phyloP scores from a whole-genome alignment of 2,888 invertebrate species.

The Mythimna albipuncta region DNA sequence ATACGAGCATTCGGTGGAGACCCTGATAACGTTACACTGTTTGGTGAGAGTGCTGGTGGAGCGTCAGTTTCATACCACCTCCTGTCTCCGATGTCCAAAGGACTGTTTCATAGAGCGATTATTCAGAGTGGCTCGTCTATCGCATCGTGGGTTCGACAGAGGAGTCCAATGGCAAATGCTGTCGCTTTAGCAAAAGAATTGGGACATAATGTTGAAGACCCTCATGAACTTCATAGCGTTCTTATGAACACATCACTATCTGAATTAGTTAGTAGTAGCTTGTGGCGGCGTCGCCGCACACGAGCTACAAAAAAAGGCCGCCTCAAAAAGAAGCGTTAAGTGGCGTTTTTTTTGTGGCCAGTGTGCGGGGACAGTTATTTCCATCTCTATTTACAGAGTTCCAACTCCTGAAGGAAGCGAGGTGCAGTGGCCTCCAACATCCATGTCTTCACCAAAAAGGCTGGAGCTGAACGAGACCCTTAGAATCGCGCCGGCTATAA shows the following conservation, averaged over 20 bases:
- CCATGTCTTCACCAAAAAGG: slow-evolving; percentile 22
- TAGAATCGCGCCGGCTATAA: not conserved
- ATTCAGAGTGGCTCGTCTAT: slow-evolving; percentile 71
- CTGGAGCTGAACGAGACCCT: slow-evolving; percentile 20
- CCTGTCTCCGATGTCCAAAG: slow-evolving; percentile 66
- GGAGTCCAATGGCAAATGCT: slow-evolving; percentile 20
- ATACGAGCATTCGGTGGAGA: slow-evolving; percentile 71
- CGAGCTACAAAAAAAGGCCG: no score
- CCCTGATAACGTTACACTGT: slow-evolving; percentile 70
- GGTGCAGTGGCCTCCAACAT: slow-evolving; percentile 26
- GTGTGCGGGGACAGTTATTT: no score
- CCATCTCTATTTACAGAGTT: slow-evolving; percentile 1
- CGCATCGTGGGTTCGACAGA: slow-evolving; percentile 63
- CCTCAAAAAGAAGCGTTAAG: no score
- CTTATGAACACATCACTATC: slow-evolving; percentile 25
- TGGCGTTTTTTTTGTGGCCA: no score
- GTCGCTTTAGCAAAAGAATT: slow-evolving; percentile 18
- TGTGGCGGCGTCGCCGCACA: no score
- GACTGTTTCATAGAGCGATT: slow-evolving; percentile 70
- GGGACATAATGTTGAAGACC: slow-evolving; percentile 11
- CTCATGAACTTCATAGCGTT: slow-evolving; percentile 16
- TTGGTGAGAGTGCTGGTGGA: slow-evolving; percentile 72
- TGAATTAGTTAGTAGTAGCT: no score
- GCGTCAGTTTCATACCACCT: slow-evolving; percentile 67
- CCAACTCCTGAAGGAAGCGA: slow-evolving; percentile 38